Percentiles rank a stretch among this genome's conserved stretches.
These are phyloP conservation scores for Corythornis madagascariensis DNA, from an alignment of 2,113 vertebrate genomes.

Conservation along the genomic window DNA sequence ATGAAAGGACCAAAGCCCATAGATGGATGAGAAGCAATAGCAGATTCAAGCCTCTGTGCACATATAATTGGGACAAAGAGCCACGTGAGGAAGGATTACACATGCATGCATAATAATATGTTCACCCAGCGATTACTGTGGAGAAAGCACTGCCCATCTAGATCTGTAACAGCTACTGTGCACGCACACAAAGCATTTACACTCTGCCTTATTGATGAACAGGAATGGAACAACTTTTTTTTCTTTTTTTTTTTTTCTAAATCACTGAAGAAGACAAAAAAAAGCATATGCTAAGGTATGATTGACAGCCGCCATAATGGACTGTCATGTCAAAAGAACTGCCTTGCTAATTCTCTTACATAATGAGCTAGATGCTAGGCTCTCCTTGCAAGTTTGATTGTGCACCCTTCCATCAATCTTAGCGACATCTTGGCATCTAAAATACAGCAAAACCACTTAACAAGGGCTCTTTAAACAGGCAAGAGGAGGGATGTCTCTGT, in stretches of 20 bases:
- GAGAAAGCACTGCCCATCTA: conserved; percentile 4
- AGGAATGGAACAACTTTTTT: not conserved
- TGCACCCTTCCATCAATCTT: conserved; percentile 70
- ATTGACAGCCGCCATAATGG: conserved; percentile 74
- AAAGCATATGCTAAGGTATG: conserved; percentile 68
- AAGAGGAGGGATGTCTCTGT: conserved; percentile 52
- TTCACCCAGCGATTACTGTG: not conserved
- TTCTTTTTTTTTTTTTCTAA: not conserved
- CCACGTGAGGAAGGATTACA: conserved; percentile 10
- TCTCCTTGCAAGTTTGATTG: conserved; percentile 62
- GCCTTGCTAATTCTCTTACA: conserved; percentile 71
- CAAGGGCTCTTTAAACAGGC: conserved; percentile 69
- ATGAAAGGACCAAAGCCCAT: not conserved
- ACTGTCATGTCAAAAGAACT: conserved; percentile 72
- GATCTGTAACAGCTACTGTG: not conserved
- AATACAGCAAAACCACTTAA: conserved; percentile 69
- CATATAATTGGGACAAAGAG: conserved; percentile 25
- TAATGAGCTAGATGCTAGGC: conserved; percentile 73
- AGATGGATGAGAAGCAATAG: not conserved
- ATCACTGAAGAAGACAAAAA: conserved; percentile 33
- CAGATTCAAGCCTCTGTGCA: conserved; percentile 1
- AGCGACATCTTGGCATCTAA: conserved; percentile 65
- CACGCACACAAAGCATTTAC: not conserved
- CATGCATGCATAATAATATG: not conserved
- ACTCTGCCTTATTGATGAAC: conserved; percentile 14